Percentiles rank a stretch among this genome's conserved stretches.
These are phyloP conservation scores for Clinocottus analis DNA, from an alignment of 2,113 vertebrate genomes.

Conservation along the genomic window DNA sequence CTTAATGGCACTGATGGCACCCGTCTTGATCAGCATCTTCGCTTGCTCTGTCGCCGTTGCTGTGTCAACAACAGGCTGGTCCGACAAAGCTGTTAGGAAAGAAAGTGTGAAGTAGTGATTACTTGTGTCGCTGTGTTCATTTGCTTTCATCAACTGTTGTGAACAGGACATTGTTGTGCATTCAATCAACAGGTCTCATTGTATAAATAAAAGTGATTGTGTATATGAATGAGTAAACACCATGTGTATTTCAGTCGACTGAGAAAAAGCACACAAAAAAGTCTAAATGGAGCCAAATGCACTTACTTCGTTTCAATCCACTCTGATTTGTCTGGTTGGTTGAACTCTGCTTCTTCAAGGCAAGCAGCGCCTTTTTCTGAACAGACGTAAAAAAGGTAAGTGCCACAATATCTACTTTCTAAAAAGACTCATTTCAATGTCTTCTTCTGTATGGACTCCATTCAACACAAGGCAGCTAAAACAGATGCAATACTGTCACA, in stretches of 20 bases:
- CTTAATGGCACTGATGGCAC: conserved; percentile 94
- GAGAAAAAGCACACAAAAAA: background rate
- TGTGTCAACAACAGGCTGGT: conserved; percentile 92
- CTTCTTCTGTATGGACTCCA: background rate
- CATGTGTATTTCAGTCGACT: background rate
- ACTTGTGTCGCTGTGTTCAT: background rate
- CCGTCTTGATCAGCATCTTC: conserved; percentile 94
- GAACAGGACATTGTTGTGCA: background rate
- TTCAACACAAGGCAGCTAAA: background rate
- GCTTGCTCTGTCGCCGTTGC: conserved; percentile 94
- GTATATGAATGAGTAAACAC: background rate
- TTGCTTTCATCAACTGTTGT: background rate
- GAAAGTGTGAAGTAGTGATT: background rate
- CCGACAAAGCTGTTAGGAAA: conserved; percentile 85
- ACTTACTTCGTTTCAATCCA: conserved; percentile 91
- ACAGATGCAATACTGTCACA: background rate
- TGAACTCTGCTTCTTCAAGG: conserved; percentile 93
- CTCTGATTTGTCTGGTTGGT: conserved; percentile 89
- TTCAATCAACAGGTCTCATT: background rate
- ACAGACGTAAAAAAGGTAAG: background rate
- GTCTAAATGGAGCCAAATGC: background rate
- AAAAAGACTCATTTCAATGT: background rate
- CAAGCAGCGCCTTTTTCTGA: conserved; percentile 92
- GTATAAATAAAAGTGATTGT: background rate
- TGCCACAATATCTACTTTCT: background rate